phyloP scores from a whole-genome alignment of 1,140 invertebrate genomes.

The Plectus sambesii region DNA sequence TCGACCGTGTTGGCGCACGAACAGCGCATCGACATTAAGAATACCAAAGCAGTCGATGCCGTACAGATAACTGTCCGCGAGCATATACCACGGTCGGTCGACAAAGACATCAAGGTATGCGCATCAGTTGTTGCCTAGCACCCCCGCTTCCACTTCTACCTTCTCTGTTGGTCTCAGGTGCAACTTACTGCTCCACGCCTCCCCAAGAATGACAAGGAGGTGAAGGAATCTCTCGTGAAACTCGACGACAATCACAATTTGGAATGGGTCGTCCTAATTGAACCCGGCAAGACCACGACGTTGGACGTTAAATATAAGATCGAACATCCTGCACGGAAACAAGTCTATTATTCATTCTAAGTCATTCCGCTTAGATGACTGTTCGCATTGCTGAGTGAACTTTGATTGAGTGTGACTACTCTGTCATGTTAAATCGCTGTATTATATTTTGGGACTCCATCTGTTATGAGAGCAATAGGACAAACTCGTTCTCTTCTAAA shows the following conservation, averaged over 20 bases:
- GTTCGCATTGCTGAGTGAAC: too few species aligned
- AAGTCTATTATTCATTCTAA: too few species aligned
- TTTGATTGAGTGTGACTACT: too few species aligned
- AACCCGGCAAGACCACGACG: slow-evolving; percentile 18
- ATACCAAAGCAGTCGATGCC: slow-evolving; percentile 39
- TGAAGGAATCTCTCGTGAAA: slow-evolving; percentile 1
- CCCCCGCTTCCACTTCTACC: background rate
- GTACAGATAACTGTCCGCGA: slow-evolving; percentile 42
- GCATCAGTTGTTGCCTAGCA: background rate
- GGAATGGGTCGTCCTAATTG: slow-evolving; percentile 23
- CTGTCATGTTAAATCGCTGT: too few species aligned
- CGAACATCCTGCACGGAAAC: slow-evolving; percentile 25
- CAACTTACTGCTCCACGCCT: slow-evolving; percentile 3
- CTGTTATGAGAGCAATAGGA: too few species aligned
- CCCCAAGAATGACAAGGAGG: slow-evolving; percentile 7
- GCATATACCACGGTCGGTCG: slow-evolving; percentile 39
- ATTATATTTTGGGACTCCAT: too few species aligned
- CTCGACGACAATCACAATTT: slow-evolving; percentile 28
- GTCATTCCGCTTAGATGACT: too few species aligned
- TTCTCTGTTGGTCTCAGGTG: background rate
- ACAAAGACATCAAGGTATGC: slow-evolving; percentile 31
- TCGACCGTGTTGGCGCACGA: slow-evolving; percentile 32
- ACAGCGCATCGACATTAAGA: slow-evolving; percentile 45
- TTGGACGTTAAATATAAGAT: slow-evolving; percentile 23
- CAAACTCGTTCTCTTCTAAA: too few species aligned